These are phyloP conservation scores for Carollia perspicillata DNA, from an alignment of 2,113 vertebrate genomes.

Conservation along the genomic window DNA sequence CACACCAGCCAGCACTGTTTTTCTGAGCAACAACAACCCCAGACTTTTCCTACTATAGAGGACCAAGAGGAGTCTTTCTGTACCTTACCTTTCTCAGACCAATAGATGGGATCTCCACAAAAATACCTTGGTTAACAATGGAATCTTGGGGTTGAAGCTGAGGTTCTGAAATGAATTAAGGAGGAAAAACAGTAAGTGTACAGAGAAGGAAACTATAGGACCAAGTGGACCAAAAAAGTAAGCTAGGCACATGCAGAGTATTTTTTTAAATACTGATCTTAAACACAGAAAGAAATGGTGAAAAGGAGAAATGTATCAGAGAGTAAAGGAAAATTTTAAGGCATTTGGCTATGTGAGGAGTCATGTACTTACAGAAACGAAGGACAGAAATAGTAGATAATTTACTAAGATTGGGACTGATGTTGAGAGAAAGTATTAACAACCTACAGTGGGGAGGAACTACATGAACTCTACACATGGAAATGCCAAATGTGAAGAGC, in stretches of 20 bases:
- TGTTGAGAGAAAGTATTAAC: background rate
- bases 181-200: background rate
- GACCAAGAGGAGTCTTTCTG: background rate
- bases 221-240: background rate
- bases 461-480: background rate
- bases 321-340: background rate
- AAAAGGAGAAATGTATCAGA: background rate
- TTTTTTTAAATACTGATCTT: background rate
- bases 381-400: background rate
- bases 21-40: background rate
- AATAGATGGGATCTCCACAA: background rate
- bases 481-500: background rate
- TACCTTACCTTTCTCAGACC: conserved; percentile 31
- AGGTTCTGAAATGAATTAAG: conserved; percentile 40
- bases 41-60: background rate
- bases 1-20: background rate
- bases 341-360: background rate
- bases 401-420: background rate
- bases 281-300: background rate
- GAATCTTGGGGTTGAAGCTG: background rate
- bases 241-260: background rate
- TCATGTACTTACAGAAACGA: background rate
- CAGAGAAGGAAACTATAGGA: background rate
- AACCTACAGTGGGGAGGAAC: background rate
- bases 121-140: background rate